Evolutionary conservation across 2,113 vertebrate genomes (phyloP).

Genomic region (Entomyzon cyanotis): DNA sequence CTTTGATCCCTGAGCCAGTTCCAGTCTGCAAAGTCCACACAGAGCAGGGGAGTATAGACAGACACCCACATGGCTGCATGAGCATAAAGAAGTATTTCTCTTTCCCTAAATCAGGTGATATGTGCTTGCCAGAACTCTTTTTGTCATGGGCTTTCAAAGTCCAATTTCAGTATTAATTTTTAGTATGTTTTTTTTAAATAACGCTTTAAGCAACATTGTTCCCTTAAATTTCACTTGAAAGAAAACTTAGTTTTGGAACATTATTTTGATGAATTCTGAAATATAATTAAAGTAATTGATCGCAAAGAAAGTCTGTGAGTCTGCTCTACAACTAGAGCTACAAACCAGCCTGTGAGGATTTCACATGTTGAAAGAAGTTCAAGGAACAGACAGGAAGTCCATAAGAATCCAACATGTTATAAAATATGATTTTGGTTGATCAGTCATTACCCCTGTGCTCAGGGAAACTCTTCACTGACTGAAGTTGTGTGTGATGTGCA

Average conservation of each 20-base stretch:
- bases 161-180: not conserved
- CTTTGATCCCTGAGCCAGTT: not conserved
- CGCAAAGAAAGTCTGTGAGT: not conserved
- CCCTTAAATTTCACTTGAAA: not conserved
- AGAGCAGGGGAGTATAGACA: not conserved
- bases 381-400: not conserved
- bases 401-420: not conserved
- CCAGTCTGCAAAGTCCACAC: not conserved
- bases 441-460: not conserved
- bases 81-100: not conserved
- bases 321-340: not conserved
- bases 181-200: not conserved
- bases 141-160: not conserved
- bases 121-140: not conserved
- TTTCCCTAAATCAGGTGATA: not conserved
- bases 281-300: not conserved
- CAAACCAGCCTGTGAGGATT: not conserved
- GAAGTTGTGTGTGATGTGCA: not conserved
- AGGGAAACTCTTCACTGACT: not conserved
- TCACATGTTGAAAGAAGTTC: accelerated
- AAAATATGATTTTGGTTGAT: not conserved
- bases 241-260: not conserved
- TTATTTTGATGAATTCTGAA: not conserved
- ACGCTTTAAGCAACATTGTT: accelerated
- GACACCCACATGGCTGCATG: not conserved